Base-by-base conservation (phyloP, 1,140 invertebrate genomes). In the Reticulitermes speratus region DNA sequence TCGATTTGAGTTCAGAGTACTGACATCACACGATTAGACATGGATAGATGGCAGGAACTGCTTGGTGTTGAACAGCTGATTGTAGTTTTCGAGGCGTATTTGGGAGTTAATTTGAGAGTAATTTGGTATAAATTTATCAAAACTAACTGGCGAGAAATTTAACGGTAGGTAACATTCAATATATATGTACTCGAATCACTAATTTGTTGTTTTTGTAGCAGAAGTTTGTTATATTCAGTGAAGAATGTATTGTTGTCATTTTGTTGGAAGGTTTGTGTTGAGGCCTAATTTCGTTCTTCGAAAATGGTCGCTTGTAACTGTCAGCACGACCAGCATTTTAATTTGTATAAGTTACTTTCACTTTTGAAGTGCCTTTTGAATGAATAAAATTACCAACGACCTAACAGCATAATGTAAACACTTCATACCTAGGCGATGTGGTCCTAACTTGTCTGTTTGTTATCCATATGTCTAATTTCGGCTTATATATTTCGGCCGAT, bases 31-130 rank as follows among this genome's bases (percentile, higher is more conserved):
- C 2, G 82, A 45, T 9, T 83, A 44, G 44, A 38, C 11, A 38
- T 38, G 9, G 16, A 83, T 84, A 87, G 86, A 81, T 85, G 65
- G 86, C 86, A 87, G 83, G 45, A 87, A 44, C 52, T 75, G 12
- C 45, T 84, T 65, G 82, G 30, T 21, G 48, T 32, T 65, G n/a
- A 87, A 87, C 86, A 87, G 86, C 86, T 87, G 86, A 87, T 87
- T 84, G 83, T 75, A 52, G 85, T 45, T 84, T 81, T 30, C 6
- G 48, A 32, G 82, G 82, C 85, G 75, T 52, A 84, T 75, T 30
- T 3, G 5, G 25, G 14, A 30, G n/a, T 75, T 75, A n/a, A 30
- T 75, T 8, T 30, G n/a, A 75, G 65, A n/a, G 25, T 30, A n/a
- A 75, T 75, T 75, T 75, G 65, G 0, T 75, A n/a, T 75, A n/a